Evolutionary conservation across 2,113 vertebrate genomes (phyloP), one percentile per base, ranked within the genome.

Genomic region (Solea senegalensis): DNA sequence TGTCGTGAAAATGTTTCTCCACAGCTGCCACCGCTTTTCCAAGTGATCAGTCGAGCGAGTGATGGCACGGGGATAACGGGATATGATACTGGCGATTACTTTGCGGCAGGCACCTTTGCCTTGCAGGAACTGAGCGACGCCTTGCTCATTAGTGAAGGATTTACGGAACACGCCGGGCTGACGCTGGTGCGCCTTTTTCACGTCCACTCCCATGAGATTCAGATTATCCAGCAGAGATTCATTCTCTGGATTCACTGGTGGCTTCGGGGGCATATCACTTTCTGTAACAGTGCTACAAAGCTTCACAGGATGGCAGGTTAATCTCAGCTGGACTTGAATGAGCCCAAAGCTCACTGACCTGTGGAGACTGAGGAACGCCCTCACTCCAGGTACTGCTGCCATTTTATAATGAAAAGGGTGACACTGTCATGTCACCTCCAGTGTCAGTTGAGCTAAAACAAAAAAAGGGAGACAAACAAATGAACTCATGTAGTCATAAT

Each of bases 1-100:
- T 1, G 63, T 87, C 26, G 61, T 63, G 43, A 94, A 90, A 81
- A 95, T 83, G 45, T 59, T 93, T 76, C 92, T 91, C 95, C 94
- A 97, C 7, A 96, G 85, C 52, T 84, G 15, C 93, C 93, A 95
- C 7, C 93, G 91, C 69, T 94, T 75, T 65, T 93, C 87, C 73
- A 97, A 76, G 83, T 93, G 91, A 1, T 92, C 68, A 1, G 71
- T 8, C 0, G 93, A 92, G 15, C 94, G 92, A 0, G 92, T 94
- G 69, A 95, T 94, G 16, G 92, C 80, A 0, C 93, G 92, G 8
- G 91, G 94, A 65, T 93, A 95, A 27, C 92, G 89, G 11, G 94
- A 94, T 69, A 96, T 94, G 28, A 95, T 94, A 63, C 89, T 80
- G 13, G 94, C 93, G 7, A 96, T 83, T 0, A 84, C 52, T 58